phyloP scores from a whole-genome alignment of 2,888 invertebrate genomes.

The Catocala fraxini region DNA sequence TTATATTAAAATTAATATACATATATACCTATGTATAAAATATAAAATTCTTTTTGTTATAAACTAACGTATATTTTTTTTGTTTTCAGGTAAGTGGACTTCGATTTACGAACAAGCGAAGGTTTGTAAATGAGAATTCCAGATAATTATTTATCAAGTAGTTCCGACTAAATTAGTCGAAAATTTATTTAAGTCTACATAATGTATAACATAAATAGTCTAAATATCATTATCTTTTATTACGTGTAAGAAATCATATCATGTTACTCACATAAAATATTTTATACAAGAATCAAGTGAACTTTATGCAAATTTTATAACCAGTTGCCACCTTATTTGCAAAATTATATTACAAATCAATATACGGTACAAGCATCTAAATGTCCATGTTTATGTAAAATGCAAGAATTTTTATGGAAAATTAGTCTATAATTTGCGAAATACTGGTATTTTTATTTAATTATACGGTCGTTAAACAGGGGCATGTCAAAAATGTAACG shows the following conservation, averaged over 20 bases:
- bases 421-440: too few species aligned
- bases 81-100: conserved; percentile 39
- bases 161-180: too few species aligned
- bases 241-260: background rate
- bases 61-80: conserved; percentile 19
- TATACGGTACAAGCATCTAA: conserved; percentile 7
- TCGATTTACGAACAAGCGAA: too few species aligned
- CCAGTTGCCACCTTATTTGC: conserved; percentile 38
- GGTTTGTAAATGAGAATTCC: background rate
- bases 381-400: conserved; percentile 2
- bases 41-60: background rate
- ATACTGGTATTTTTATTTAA: too few species aligned
- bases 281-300: conserved; percentile 6
- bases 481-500: too few species aligned
- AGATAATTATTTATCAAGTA: too few species aligned
- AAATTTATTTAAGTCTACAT: background rate
- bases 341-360: conserved; percentile 41
- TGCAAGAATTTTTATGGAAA: background rate
- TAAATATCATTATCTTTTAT: background rate
- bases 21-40: too few species aligned
- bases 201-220: too few species aligned
- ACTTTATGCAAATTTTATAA: conserved; percentile 36
- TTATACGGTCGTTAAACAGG: too few species aligned
- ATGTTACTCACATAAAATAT: conserved; percentile 4
- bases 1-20: too few species aligned